These are phyloP conservation scores for Dendrolimus pini DNA, from an alignment of 2,888 invertebrate species.

Conservation along the genomic window DNA sequence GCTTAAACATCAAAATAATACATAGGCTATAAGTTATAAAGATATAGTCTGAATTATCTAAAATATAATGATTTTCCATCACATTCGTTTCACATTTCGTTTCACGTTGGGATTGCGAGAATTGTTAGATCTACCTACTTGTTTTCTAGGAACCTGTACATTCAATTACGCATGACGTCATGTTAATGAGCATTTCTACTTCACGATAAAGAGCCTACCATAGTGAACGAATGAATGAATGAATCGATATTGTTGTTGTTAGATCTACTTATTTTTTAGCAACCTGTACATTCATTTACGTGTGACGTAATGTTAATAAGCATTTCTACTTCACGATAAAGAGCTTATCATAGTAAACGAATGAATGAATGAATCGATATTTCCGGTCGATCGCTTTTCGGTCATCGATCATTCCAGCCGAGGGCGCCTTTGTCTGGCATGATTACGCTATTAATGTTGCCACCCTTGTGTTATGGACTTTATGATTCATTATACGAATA, in stretches of 20 bases:
- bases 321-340: neutral
- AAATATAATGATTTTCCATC: too few species aligned
- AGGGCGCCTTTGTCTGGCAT: slow-evolving; percentile 22
- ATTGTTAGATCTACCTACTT: too few species aligned
- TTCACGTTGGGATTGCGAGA: too few species aligned
- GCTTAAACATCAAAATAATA: too few species aligned
- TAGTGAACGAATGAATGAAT: slow-evolving; percentile 9
- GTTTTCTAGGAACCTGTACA: too few species aligned
- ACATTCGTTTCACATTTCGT: too few species aligned
- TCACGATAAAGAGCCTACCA: neutral
- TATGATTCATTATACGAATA: neutral
- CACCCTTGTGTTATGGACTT: neutral
- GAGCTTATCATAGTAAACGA: neutral
- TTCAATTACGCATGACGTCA: too few species aligned
- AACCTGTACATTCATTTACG: too few species aligned
- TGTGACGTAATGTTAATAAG: too few species aligned
- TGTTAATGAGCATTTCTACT: neutral
- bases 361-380: slow-evolving; percentile 12
- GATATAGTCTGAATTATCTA: too few species aligned
- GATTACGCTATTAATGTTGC: slow-evolving; percentile 30
- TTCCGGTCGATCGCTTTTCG: slow-evolving; percentile 7
- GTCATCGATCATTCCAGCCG: slow-evolving; percentile 31
- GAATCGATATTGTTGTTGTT: slow-evolving; percentile 6
- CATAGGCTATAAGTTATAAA: too few species aligned
- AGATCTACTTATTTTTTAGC: too few species aligned